Base-by-base conservation (phyloP, 2,888 invertebrate species). In the Elysia crispata region DNA sequence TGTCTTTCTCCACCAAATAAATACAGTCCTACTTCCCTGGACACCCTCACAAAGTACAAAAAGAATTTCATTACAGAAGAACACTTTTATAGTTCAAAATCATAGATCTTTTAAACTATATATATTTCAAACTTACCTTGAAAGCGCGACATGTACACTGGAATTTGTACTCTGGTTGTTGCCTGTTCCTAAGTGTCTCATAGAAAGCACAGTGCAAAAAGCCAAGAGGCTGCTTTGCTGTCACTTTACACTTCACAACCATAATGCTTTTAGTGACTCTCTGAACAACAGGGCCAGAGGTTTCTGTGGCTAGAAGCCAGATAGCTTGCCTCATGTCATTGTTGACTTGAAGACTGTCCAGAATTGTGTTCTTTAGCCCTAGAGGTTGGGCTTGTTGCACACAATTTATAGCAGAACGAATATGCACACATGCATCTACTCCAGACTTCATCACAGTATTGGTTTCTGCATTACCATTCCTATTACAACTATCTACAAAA, bases 181-280 rank as follows among this genome's bases (percentile, higher is more conserved):
- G 83, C 80, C 89, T 83, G 77, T 89, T 90, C 72, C 89, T 86
- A 41, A 84, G 79, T 0, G 89, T 88, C 49, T 90, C 92, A 87
- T 93, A 93, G 87, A 95, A 94, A 0, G 91, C 94, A 88, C 95
- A 94, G 90, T 95, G 95, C 54, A 95, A 92, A 89, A 95, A 95
- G 15, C 95, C 95, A 30, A 95, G 92, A 0, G 95, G 95, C 89
- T 95, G 94, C 84, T 94, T 94, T 0, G 94, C 93, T 76, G 94
- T 94, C 13, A 94, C 94, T 90, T 94, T 94, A 89, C 95, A 95
- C 88, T 94, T 95, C 0, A 95, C 95, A 72, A 94, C 95, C 94
- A 95, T 94, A 54, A 95, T 94, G 87, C 94, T 94, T 89, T 95
- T 95, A 0, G 95, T 95, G 33, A 95, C 94, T 85, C 95, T 92